phyloP scores from a whole-genome alignment of 2,888 invertebrate species.

The Shargacucullia verbasci region DNA sequence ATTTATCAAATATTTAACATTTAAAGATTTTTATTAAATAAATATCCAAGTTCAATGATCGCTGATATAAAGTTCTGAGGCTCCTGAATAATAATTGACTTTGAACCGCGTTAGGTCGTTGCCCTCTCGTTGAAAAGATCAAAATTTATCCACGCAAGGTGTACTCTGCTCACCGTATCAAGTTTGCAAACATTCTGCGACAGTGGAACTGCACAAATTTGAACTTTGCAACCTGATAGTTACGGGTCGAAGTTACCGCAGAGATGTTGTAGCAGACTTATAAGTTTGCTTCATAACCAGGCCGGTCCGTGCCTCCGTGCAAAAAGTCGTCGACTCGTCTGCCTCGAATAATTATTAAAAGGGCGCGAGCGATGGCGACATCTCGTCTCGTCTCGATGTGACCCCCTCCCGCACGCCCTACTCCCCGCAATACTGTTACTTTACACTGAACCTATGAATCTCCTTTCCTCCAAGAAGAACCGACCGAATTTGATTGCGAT shows the following conservation, averaged over 20 bases:
- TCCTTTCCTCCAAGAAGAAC: conserved; percentile 12
- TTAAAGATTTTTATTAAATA: neutral
- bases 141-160: conserved; percentile 65
- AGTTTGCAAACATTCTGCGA: conserved; percentile 38
- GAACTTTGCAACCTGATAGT: conserved; percentile 53
- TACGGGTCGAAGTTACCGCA: conserved; percentile 54
- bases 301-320: conserved; percentile 66
- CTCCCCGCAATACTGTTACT: conserved; percentile 49
- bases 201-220: conserved; percentile 46
- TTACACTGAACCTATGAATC: conserved; percentile 45
- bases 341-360: conserved; percentile 77
- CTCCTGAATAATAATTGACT: conserved; percentile 46
- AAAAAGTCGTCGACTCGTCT: conserved; percentile 80
- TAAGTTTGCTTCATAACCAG: conserved; percentile 62
- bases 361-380: conserved; percentile 77
- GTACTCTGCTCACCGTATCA: conserved; percentile 57
- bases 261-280: conserved; percentile 50
- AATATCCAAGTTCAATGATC: conserved; percentile 1
- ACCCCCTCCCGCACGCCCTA: conserved; percentile 50
- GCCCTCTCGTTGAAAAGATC: conserved; percentile 59
- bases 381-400: conserved; percentile 73
- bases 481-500: too few species aligned
- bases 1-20: neutral
- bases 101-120: conserved; percentile 56
- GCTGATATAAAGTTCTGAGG: conserved; percentile 24